A percentile compares a stretch with the other conserved stretches of the same genome.
phyloP scores from a whole-genome alignment of 1,140 invertebrate genomes.

The Forficula auricularia region DNA sequence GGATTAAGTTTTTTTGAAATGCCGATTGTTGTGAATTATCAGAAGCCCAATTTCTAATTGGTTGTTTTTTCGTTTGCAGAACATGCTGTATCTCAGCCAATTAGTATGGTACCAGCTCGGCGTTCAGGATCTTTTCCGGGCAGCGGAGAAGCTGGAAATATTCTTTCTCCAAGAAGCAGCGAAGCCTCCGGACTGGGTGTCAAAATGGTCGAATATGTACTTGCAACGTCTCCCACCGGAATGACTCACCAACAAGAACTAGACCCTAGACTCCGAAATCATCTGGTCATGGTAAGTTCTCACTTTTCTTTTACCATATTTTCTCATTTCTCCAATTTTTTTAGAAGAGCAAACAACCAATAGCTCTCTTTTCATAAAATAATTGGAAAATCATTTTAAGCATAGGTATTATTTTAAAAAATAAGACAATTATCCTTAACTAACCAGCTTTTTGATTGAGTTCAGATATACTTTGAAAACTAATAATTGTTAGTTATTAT shows the following conservation, averaged over 20 bases:
- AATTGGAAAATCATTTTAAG: too few relatives aligned
- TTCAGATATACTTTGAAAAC: too few relatives aligned
- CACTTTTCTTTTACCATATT: conserved; percentile 7
- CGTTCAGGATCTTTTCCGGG: conserved; percentile 38
- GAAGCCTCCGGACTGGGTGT: conserved; percentile 73
- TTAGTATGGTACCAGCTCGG: conserved; percentile 43
- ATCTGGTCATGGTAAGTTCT: conserved; percentile 43
- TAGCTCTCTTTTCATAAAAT: too few relatives aligned
- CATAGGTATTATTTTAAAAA: too few relatives aligned
- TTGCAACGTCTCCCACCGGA: conserved; percentile 74
- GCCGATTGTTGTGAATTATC: too few relatives aligned
- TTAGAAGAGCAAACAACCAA: too few relatives aligned
- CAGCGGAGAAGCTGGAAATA: conserved; percentile 32
- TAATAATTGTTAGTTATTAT: too few relatives aligned
- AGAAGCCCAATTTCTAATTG: not conserved
- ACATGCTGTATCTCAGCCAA: conserved; percentile 55
- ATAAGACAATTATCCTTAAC: too few relatives aligned
- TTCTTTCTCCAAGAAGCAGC: conserved; percentile 47
- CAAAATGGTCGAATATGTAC: conserved; percentile 97
- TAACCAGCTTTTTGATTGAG: too few relatives aligned
- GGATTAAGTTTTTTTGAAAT: too few relatives aligned
- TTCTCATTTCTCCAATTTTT: too few relatives aligned
- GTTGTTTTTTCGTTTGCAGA: conserved; percentile 31
- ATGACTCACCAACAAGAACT: too few relatives aligned
- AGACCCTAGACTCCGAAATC: conserved; percentile 52